phyloP scores from a whole-genome alignment of 1,140 invertebrate species.

The Mya arenaria region DNA sequence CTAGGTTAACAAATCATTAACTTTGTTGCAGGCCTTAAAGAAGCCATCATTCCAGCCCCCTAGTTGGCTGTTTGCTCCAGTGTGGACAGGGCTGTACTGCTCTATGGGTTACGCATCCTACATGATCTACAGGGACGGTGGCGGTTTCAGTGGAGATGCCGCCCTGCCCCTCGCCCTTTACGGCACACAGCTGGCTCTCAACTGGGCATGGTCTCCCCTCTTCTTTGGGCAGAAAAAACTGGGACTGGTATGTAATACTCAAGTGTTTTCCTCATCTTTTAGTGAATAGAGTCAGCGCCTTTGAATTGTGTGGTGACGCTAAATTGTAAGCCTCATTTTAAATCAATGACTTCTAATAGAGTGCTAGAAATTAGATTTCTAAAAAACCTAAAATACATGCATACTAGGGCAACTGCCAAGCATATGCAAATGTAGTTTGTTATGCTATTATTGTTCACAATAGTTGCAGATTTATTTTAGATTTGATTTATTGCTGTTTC shows the following conservation, averaged over 20 bases:
- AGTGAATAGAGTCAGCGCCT: background rate
- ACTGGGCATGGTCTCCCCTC: conserved; percentile 93
- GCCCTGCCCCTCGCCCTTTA: conserved; percentile 86
- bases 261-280: background rate
- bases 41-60: conserved; percentile 91
- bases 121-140: conserved; percentile 89
- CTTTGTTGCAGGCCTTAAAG: conserved; percentile 85
- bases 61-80: conserved; percentile 90
- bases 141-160: conserved; percentile 89
- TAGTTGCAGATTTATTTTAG: background rate
- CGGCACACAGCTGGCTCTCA: conserved; percentile 89
- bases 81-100: conserved; percentile 91
- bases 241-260: conserved; percentile 84
- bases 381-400: background rate
- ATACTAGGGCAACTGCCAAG: background rate
- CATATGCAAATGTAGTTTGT: too few species aligned
- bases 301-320: background rate
- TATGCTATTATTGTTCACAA: too few species aligned
- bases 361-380: background rate
- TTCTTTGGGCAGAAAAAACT: conserved; percentile 90
- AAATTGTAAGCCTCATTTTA: background rate
- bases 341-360: background rate
- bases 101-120: conserved; percentile 94
- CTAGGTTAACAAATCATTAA: background rate
- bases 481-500: background rate